These are phyloP conservation scores for Toxotes chatareus DNA, from an alignment of 2,113 vertebrate species.

Conservation along the genomic window DNA sequence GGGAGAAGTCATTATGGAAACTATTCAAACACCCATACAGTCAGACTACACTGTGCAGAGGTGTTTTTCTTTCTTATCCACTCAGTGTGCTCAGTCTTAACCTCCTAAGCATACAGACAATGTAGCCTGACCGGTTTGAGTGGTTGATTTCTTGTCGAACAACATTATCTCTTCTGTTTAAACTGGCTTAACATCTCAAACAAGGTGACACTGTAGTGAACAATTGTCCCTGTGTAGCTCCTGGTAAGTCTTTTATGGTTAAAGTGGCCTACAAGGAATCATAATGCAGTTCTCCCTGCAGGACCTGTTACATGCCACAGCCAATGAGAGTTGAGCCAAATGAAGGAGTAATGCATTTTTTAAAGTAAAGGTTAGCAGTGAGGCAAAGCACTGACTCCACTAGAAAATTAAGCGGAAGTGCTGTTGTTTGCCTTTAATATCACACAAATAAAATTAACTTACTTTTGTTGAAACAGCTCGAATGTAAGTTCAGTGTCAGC, in stretches of 20 bases:
- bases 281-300: background rate
- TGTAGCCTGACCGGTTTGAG: slow-evolving; percentile 67
- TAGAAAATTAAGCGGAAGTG: background rate
- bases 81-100: background rate
- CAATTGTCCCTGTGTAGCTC: slow-evolving; percentile 3
- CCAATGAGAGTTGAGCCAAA: background rate
- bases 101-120: slow-evolving; percentile 51
- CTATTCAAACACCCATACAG: slow-evolving; percentile 10
- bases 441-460: no score
- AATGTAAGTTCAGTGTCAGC: background rate
- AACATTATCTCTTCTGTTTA: slow-evolving; percentile 54
- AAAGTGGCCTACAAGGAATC: background rate
- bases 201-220: slow-evolving; percentile 16
- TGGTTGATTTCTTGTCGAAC: slow-evolving; percentile 47
- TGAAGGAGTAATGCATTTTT: background rate
- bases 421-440: no score
- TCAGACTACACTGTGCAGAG: background rate
- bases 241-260: background rate
- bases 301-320: slow-evolving; percentile 1
- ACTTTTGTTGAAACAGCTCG: background rate
- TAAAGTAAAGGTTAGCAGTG: background rate
- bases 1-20: background rate
- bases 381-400: background rate
- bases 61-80: slow-evolving; percentile 5
- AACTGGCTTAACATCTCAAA: slow-evolving; percentile 38